Percentiles rank a stretch among this genome's conserved stretches.
phyloP scores from a whole-genome alignment of 2,888 invertebrate species.

The Zaprionus bogoriensis region DNA sequence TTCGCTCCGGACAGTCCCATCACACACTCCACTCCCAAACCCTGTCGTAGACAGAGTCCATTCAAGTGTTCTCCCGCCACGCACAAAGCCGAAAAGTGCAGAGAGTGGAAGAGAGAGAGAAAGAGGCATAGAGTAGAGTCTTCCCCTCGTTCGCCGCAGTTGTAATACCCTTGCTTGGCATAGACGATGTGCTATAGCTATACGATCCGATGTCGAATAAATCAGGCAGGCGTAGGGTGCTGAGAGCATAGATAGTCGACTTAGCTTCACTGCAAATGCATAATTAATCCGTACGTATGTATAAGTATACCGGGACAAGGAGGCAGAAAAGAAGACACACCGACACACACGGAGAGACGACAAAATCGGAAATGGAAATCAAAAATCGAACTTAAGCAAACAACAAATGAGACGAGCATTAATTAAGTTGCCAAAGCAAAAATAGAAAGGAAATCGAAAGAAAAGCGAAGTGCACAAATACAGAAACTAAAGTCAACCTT shows the following conservation, averaged over 20 bases:
- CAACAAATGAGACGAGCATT: constrained; percentile 12
- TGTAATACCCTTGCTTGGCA: constrained; percentile 4
- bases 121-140: not conserved
- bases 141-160: not conserved
- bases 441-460: not conserved
- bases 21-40: constrained; percentile 1
- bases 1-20: not conserved
- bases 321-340: not conserved
- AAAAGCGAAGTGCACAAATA: not conserved
- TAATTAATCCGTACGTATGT: not conserved
- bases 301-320: not conserved
- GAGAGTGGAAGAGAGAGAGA: not conserved
- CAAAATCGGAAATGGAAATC: constrained; percentile 32
- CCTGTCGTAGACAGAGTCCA: not conserved
- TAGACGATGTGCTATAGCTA: too few species aligned
- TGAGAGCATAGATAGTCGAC: not conserved
- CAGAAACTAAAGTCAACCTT: not conserved
- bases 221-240: not conserved
- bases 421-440: constrained; percentile 22
- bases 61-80: constrained; percentile 1
- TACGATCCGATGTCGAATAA: not conserved
- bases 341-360: constrained; percentile 4
- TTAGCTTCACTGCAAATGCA: not conserved
- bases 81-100: too few species aligned
- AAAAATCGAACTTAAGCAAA: constrained; percentile 50